Evolutionary conservation across 2,797 vertebrate species (phyloP).

Genomic region (Xerus rutilus): DNA sequence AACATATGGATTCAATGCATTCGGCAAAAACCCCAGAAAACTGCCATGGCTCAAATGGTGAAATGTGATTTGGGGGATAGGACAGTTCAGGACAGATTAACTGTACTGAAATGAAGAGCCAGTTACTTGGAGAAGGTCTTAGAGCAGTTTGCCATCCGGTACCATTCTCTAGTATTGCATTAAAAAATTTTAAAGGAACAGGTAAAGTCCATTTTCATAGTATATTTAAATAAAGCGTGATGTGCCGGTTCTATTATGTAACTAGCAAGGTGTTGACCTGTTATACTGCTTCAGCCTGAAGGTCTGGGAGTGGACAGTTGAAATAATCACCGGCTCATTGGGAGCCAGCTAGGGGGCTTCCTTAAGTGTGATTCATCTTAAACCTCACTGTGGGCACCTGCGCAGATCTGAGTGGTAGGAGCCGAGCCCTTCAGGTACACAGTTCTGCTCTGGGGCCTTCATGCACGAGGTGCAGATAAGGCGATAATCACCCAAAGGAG

Average conservation of each 20-base stretch:
- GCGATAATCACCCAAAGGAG: fast-evolving
- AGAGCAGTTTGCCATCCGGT: neutral
- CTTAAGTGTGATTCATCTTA: neutral
- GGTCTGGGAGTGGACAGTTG: neutral
- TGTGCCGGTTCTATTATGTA: no score
- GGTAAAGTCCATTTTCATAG: neutral
- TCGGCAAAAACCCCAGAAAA: neutral
- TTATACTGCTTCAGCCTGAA: fast-evolving
- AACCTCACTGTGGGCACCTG: fast-evolving
- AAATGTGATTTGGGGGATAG: neutral
- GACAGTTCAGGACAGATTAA: neutral
- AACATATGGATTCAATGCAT: neutral
- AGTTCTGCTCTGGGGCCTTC: neutral
- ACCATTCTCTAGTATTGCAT: neutral
- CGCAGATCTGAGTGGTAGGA: neutral
- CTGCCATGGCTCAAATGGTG: neutral
- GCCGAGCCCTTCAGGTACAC: neutral
- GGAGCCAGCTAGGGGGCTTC: no score
- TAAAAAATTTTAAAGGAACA: neutral
- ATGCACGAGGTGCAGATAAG: neutral
- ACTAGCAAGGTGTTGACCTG: fast-evolving
- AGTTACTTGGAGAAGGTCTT: neutral
- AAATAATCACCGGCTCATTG: fast-evolving
- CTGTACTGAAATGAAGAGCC: neutral
- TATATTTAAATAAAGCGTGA: neutral